Percentiles rank a stretch among this genome's conserved stretches.
Conservation (phyloP, 2,113 vertebrate genomes). For the Otolemur garnettii region DNA sequence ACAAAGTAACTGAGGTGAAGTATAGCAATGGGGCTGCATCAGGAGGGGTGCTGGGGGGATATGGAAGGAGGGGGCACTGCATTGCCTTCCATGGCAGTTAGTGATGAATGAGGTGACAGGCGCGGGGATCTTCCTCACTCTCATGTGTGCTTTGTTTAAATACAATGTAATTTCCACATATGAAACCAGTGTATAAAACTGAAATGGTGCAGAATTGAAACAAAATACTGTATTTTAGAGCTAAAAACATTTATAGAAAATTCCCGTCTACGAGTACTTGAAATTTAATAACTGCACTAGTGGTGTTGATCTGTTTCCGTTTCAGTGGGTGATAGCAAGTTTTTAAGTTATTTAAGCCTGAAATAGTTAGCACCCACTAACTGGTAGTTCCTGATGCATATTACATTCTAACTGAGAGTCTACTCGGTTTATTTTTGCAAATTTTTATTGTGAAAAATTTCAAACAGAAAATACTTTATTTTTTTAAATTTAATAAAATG, state of each 20-base stretch:
- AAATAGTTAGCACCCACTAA: conserved; percentile 7
- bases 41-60: rapidly evolving
- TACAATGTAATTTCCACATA: neutral
- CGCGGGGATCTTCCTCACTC: neutral
- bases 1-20: neutral
- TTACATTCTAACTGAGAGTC: neutral
- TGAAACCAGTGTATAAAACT: neutral
- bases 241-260: neutral
- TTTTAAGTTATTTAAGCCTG: neutral
- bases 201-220: neutral
- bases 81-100: neutral
- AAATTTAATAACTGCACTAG: neutral
- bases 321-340: neutral
- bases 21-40: neutral
- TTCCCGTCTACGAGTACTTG: neutral
- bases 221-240: neutral
- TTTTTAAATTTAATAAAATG: neutral
- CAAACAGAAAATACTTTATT: conserved; percentile 18
- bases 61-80: neutral
- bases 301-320: neutral
- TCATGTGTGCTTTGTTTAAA: neutral
- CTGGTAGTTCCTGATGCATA: neutral
- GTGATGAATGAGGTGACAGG: neutral
- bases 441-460: neutral
- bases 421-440: neutral